Evolutionary conservation across 2,888 invertebrate genomes (phyloP).

Genomic region (Laspeyria flexula): DNA sequence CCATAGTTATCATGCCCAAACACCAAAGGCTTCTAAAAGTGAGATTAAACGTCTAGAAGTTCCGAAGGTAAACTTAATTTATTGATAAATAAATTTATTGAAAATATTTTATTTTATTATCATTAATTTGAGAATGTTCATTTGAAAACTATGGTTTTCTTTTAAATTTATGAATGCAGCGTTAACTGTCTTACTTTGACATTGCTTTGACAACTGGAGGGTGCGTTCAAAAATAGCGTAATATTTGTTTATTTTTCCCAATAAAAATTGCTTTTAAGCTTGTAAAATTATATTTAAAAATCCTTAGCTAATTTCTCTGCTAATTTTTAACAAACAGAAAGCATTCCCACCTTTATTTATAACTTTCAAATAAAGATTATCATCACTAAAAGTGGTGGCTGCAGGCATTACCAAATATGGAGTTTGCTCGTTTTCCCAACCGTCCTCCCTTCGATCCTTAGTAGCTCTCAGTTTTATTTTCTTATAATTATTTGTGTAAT

Average conservation of each 20-base stretch:
- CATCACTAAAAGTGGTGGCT: constrained; percentile 73
- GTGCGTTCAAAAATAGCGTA: constrained; percentile 66
- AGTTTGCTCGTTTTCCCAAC: constrained; percentile 88
- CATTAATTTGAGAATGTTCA: too few relatives aligned
- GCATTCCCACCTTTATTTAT: constrained; percentile 20
- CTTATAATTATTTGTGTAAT: constrained; percentile 67
- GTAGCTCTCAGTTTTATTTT: constrained; percentile 83
- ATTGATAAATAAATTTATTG: neutral
- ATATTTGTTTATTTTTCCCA: constrained; percentile 23
- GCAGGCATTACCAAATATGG: constrained; percentile 90
- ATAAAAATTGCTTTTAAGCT: constrained; percentile 3
- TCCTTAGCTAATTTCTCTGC: constrained; percentile 22
- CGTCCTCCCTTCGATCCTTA: constrained; percentile 86
- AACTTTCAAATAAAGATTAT: constrained; percentile 52
- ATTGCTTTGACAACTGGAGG: constrained; percentile 32
- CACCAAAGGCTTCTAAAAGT: constrained; percentile 42
- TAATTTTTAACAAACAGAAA: constrained; percentile 13
- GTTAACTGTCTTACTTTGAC: constrained; percentile 46
- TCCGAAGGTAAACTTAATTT: constrained; percentile 56
- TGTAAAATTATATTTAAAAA: constrained; percentile 27
- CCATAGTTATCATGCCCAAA: constrained; percentile 69
- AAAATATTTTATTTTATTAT: neutral
- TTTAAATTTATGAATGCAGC: constrained; percentile 57
- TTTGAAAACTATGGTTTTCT: too few relatives aligned
- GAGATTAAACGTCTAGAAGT: constrained; percentile 41